Percentiles rank a stretch among this genome's conserved stretches.
Conservation (phyloP, 2,888 invertebrate genomes). For the Drosophila phalerata region DNA sequence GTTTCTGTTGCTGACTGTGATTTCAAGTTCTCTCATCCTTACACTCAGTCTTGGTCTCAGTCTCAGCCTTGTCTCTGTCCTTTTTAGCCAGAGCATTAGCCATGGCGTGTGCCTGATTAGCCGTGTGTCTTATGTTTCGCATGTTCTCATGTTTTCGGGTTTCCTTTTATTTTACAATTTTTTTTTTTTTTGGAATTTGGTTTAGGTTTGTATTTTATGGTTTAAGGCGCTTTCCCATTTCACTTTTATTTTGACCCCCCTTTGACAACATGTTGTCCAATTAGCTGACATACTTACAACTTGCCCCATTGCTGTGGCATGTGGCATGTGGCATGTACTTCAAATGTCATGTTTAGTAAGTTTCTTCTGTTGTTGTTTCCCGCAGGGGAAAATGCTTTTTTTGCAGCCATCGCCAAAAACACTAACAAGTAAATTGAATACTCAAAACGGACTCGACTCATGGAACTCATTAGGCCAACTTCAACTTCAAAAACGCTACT, state of each 20-base stretch:
- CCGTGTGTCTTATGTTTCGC: constrained; percentile 43
- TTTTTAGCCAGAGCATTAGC: constrained; percentile 45
- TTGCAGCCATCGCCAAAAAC: constrained; percentile 18
- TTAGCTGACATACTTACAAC: constrained; percentile 53
- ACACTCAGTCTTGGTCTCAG: not conserved
- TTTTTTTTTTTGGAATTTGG: constrained; percentile 2
- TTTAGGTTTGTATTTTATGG: constrained; percentile 13
- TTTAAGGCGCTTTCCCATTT: constrained; percentile 20
- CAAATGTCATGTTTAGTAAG: constrained; percentile 56
- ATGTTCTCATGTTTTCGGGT: constrained; percentile 46
- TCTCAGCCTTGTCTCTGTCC: constrained; percentile 17
- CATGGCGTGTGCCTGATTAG: constrained; percentile 39
- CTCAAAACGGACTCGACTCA: constrained; percentile 21
- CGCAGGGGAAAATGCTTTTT: constrained; percentile 24
- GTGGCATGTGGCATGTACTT: constrained; percentile 51
- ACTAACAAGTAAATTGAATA: constrained; percentile 50
- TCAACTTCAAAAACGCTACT: constrained; percentile 41
- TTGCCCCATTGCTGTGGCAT: constrained; percentile 28
- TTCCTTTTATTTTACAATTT: not conserved
- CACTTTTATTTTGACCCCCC: constrained; percentile 29
- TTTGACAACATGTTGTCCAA: constrained; percentile 64
- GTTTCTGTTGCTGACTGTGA: constrained; percentile 15
- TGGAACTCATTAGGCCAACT: constrained; percentile 53
- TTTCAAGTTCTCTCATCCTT: constrained; percentile 25
- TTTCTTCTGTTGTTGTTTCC: constrained; percentile 20